Conservation (phyloP, 2,888 invertebrate genomes). For the Plusia festucae region DNA sequence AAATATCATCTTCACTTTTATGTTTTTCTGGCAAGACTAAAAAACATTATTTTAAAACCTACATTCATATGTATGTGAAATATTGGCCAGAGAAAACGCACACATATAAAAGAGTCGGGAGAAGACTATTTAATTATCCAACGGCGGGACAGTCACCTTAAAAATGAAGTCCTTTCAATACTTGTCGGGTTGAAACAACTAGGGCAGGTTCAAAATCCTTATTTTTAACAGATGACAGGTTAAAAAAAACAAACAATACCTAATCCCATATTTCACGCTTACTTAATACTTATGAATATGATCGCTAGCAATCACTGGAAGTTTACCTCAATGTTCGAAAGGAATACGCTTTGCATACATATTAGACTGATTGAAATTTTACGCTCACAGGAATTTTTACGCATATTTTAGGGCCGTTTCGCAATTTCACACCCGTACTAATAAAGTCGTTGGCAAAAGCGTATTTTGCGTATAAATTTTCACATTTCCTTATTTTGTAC, state of each 20-base stretch:
- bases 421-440: conserved; percentile 76
- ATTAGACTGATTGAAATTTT: conserved; percentile 87
- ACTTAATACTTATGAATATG: conserved; percentile 45
- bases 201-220: too few relatives aligned
- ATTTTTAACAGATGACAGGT: too few relatives aligned
- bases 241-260: neutral
- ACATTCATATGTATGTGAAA: too few relatives aligned
- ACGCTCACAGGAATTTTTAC: conserved; percentile 83
- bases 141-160: too few relatives aligned
- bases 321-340: conserved; percentile 42
- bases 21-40: too few relatives aligned
- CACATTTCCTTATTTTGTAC: conserved; percentile 57
- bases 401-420: conserved; percentile 80
- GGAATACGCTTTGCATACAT: conserved; percentile 81
- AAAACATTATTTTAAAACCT: too few relatives aligned
- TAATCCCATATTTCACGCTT: neutral
- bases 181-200: too few relatives aligned
- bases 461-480: conserved; percentile 65
- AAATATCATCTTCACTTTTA: too few relatives aligned
- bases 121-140: too few relatives aligned
- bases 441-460: conserved; percentile 71
- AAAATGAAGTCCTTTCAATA: too few relatives aligned
- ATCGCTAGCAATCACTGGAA: conserved; percentile 47
- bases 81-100: too few relatives aligned
- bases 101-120: too few relatives aligned